Evolutionary conservation across 2,797 vertebrate species (phyloP), one percentile per base, ranked within the genome.

Genomic region (Kryptolebias ocellatus): DNA sequence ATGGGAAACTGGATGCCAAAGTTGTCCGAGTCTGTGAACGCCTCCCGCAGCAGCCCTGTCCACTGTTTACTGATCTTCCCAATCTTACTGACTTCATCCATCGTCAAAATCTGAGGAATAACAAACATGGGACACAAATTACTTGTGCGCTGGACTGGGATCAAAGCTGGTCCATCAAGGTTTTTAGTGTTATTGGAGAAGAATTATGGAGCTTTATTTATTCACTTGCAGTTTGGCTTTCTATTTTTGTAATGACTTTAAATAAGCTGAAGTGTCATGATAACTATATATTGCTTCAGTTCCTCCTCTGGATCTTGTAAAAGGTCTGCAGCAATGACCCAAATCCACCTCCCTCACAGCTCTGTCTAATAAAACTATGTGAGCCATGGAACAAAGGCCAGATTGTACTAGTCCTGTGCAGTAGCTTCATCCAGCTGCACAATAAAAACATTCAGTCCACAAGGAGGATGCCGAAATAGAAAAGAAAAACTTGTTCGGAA

Each of bases 61-160:
- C 98, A 99, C 79, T 98, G 98, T 72, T 99, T 99, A 37, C 96
- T 98, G 91, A 99, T 98, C 89, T 96, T 98, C 29, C 98, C 98
- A 11, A 99, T 95, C 0, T 95, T 96, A 65, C 92, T 93, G 67
- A 95, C 94, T 87, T 98, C 98, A 74, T 96, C 94, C 87, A 97
- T 88, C 51, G 97, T 94, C 89, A 95, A 88, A 72, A 99, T 94
- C 98, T 99, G 80, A 42, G 78, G 34, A 72, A 56, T 1, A 67
- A 87, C 78, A 80, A 2, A 69, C 8, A 81, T 16, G 42, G 6
- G 53, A 76, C 53, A 73, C 10, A 60, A 57, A 65, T 16, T 12
- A 34, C 11, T 50, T 9, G 46, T 75, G 20, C 20, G 69, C 73
- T 76, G 69, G 64, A 31, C 62, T 57, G 27, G 56, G 53, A 65